Conservation (phyloP, 2,113 vertebrate genomes). For the Lagopus muta region DNA sequence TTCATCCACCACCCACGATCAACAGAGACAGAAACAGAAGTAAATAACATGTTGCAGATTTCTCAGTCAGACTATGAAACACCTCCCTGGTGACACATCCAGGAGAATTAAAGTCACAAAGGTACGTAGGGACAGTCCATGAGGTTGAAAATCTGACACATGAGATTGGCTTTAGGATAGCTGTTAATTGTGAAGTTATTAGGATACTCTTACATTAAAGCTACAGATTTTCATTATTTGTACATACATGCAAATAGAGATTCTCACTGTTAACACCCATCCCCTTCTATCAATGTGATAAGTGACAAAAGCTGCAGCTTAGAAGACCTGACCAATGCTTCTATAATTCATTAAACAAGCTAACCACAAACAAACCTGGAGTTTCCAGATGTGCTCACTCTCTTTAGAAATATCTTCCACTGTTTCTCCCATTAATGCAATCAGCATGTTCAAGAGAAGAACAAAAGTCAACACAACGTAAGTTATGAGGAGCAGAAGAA, state of each 20-base stretch:
- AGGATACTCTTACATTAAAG: not conserved
- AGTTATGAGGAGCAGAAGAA: constrained; percentile 81
- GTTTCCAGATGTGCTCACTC: constrained; percentile 84
- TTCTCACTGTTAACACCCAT: not conserved
- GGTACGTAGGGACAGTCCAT: not conserved
- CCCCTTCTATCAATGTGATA: not conserved
- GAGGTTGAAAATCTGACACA: not conserved
- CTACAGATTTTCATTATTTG: not conserved
- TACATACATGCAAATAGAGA: not conserved
- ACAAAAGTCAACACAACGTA: constrained; percentile 83
- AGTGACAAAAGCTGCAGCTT: not conserved
- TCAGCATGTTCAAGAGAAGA: constrained; percentile 85
- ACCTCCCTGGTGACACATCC: not conserved
- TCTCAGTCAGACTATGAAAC: not conserved
- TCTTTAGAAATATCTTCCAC: constrained; percentile 85
- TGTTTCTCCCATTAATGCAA: constrained; percentile 83
- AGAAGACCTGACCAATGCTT: not conserved
- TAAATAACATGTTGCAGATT: not conserved
- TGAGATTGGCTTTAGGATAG: not conserved
- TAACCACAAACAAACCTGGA: constrained; percentile 76
- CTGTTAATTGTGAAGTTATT: not conserved
- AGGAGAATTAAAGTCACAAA: not conserved
- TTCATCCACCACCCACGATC: not conserved
- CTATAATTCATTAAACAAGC: not conserved
- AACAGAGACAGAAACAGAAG: not conserved